Evolutionary conservation across 2,888 invertebrate species (phyloP).

Genomic region (Eristalis tenax): DNA sequence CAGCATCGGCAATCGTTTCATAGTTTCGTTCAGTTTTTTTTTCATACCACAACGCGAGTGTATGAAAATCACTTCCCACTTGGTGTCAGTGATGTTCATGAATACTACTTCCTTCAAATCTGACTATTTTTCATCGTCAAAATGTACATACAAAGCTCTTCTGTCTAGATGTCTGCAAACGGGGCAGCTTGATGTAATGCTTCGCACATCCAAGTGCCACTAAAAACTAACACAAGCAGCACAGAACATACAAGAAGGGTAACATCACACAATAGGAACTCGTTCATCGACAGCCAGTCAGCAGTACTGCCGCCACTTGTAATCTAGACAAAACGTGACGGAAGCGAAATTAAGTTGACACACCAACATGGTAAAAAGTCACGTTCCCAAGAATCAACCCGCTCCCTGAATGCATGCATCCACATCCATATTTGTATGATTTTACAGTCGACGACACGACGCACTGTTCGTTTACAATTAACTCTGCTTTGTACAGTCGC

Average conservation of each 20-base stretch:
- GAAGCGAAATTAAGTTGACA: slow-evolving; percentile 72
- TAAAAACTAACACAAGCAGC: background rate
- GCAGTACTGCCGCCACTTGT: slow-evolving; percentile 66
- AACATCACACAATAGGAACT: slow-evolving; percentile 5
- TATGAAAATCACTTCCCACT: too few species aligned
- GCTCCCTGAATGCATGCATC: slow-evolving; percentile 61
- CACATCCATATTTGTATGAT: slow-evolving; percentile 11
- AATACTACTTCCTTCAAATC: background rate
- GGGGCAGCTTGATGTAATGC: background rate
- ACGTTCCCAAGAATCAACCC: slow-evolving; percentile 66
- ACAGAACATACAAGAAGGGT: background rate
- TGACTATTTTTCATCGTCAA: background rate
- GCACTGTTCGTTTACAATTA: background rate
- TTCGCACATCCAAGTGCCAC: background rate
- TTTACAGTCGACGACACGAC: background rate
- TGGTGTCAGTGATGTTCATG: too few species aligned
- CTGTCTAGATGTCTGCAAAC: background rate
- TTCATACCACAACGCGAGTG: too few species aligned
- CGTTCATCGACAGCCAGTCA: slow-evolving; percentile 67
- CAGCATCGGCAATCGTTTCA: too few species aligned
- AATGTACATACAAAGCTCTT: background rate
- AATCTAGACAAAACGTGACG: slow-evolving; percentile 72
- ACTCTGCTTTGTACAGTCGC: too few species aligned
- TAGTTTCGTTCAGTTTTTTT: too few species aligned
- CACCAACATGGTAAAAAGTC: slow-evolving; percentile 72